These are phyloP conservation scores for Camelus dromedarius DNA, from an alignment of 2,113 vertebrate genomes.

Conservation along the genomic window DNA sequence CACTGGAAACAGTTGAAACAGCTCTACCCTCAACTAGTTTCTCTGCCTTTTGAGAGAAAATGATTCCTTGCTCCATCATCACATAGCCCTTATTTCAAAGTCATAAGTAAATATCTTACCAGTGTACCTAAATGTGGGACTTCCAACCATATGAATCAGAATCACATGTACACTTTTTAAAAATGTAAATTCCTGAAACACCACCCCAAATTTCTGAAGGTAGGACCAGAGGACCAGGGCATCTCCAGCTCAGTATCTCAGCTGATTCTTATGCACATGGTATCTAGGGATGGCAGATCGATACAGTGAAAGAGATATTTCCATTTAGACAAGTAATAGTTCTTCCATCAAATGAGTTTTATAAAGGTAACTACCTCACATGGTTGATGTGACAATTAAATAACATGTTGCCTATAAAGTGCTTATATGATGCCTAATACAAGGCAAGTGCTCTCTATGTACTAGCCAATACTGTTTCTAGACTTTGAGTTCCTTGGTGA, in stretches of 20 bases:
- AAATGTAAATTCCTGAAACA: not conserved
- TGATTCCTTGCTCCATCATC: not conserved
- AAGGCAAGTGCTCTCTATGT: not conserved
- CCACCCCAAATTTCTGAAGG: not conserved
- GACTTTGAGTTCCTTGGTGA: not conserved
- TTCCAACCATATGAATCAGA: not conserved
- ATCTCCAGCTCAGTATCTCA: not conserved
- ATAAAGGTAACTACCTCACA: not conserved
- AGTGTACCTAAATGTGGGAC: not conserved
- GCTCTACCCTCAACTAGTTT: not conserved
- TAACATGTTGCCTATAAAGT: not conserved
- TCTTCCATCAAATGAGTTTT: not conserved
- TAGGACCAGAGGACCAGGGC: not conserved
- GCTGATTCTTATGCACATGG: not conserved
- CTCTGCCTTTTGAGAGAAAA: not conserved
- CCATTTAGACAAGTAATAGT: not conserved
- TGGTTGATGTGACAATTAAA: not conserved
- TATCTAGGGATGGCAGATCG: not conserved
- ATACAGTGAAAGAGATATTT: not conserved
- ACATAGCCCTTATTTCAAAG: not conserved
- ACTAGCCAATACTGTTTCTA: not conserved
- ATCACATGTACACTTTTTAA: not conserved
- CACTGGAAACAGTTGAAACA: not conserved
- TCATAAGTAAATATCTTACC: not conserved
- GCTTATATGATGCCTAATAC: not conserved